These are phyloP conservation scores for Himalopsyche anomala DNA, from an alignment of 2,888 invertebrate genomes.

Conservation along the genomic window DNA sequence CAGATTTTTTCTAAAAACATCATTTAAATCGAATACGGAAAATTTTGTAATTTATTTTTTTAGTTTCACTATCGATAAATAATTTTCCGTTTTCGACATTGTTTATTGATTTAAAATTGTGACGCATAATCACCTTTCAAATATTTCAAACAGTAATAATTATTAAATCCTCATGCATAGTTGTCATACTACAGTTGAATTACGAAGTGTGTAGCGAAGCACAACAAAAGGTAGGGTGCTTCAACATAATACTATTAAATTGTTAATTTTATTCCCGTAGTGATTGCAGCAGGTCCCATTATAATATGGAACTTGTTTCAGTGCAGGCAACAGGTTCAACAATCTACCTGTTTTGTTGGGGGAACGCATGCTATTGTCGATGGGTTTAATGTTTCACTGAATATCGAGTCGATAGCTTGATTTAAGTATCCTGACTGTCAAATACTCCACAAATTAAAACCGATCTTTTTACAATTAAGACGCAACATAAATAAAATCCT, in stretches of 20 bases:
- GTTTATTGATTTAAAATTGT: too few relatives aligned
- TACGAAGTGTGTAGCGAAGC: not conserved
- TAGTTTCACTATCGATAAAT: too few relatives aligned
- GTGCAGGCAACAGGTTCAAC: not conserved
- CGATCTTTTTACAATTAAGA: not conserved
- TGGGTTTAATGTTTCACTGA: not conserved
- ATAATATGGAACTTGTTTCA: slow-evolving; percentile 2
- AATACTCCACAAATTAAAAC: not conserved
- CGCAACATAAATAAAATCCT: too few relatives aligned
- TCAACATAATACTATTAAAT: not conserved
- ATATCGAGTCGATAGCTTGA: not conserved
- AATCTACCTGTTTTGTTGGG: slow-evolving; percentile 5
- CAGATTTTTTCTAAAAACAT: too few relatives aligned
- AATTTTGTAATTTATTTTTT: too few relatives aligned
- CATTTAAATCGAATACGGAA: too few relatives aligned
- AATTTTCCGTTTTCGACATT: too few relatives aligned
- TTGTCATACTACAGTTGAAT: too few relatives aligned
- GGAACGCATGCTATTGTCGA: not conserved
- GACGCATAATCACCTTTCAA: too few relatives aligned
- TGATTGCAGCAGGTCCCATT: slow-evolving; percentile 21
- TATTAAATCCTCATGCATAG: too few relatives aligned
- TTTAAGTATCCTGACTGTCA: not conserved
- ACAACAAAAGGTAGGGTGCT: not conserved
- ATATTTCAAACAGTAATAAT: too few relatives aligned
- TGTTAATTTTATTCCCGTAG: slow-evolving; percentile 23